Conservation (phyloP, 2,113 vertebrate genomes). For the Epinephelus cyanopodus region DNA sequence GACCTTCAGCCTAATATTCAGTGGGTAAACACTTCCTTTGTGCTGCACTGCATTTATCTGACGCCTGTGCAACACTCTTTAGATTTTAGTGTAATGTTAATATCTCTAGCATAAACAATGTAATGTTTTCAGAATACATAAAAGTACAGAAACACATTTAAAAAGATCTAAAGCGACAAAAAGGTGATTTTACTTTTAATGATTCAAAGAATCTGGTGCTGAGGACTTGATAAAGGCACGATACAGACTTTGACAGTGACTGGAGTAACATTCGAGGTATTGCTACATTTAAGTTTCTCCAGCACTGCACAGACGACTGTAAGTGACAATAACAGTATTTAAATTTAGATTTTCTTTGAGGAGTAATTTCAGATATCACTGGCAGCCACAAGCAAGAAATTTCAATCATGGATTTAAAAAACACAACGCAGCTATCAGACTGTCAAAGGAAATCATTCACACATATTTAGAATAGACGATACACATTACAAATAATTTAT, state of each 20-base stretch:
- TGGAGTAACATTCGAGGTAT: not conserved
- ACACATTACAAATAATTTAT: conserved; percentile 48
- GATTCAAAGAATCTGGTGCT: not conserved
- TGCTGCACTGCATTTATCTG: not conserved
- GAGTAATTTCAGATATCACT: not conserved
- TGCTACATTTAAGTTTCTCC: not conserved
- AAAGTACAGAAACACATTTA: not conserved
- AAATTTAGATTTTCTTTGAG: not conserved
- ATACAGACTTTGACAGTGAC: not conserved
- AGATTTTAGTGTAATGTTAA: too few species aligned
- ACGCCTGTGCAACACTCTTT: not conserved
- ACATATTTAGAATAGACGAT: not conserved
- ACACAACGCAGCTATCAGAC: not conserved
- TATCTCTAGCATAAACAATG: too few species aligned
- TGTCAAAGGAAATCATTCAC: conserved; percentile 13
- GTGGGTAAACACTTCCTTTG: not conserved
- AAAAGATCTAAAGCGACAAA: not conserved
- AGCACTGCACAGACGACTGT: not conserved
- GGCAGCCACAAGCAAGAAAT: not conserved
- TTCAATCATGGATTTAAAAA: not conserved
- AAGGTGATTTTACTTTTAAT: not conserved
- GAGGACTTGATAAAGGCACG: not conserved
- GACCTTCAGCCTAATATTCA: not conserved
- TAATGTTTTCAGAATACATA: too few species aligned
- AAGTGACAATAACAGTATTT: not conserved